A percentile compares a stretch with the other conserved stretches of the same genome.
These are phyloP conservation scores for Lanius collurio DNA, from an alignment of 2,113 vertebrate genomes.

Conservation along the genomic window DNA sequence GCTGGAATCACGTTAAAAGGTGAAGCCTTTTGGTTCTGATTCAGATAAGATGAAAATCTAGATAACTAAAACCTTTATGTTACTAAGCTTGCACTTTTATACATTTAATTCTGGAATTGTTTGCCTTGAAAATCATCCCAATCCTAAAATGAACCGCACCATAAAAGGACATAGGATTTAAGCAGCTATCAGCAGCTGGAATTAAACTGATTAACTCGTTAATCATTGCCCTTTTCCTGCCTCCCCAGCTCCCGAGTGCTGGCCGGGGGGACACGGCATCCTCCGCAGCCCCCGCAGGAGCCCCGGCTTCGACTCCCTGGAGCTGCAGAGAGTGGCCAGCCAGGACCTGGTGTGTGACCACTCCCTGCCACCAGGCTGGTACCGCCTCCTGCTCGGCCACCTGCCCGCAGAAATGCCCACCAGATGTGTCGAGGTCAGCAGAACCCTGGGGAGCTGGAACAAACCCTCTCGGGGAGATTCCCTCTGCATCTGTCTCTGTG, in stretches of 20 bases:
- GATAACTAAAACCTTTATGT: neutral
- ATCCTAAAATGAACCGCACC: fast-evolving
- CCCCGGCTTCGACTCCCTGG: conserved; percentile 77
- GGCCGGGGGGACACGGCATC: conserved; percentile 73
- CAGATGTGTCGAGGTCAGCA: conserved; percentile 83
- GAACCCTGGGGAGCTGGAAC: neutral
- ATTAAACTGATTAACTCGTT: neutral
- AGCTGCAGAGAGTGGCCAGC: conserved; percentile 72
- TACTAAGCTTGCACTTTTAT: neutral
- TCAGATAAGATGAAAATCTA: neutral
- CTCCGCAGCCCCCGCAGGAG: conserved; percentile 81
- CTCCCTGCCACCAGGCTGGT: conserved; percentile 82
- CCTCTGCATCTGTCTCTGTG: neutral
- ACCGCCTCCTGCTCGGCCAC: conserved; percentile 82
- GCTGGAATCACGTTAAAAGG: neutral
- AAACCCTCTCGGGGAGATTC: neutral
- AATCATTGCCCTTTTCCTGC: neutral
- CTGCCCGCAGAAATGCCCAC: conserved; percentile 88
- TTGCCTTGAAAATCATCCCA: neutral
- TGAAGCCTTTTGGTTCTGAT: neutral
- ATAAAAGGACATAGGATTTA: neutral
- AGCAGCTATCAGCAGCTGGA: neutral
- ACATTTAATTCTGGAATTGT: neutral
- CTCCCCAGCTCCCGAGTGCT: conserved; percentile 80
- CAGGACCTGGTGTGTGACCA: conserved; percentile 87